Evolutionary conservation across 2,797 vertebrate genomes (phyloP), one percentile per base, ranked within the genome.

Genomic region (Epinephelus malabaricus): DNA sequence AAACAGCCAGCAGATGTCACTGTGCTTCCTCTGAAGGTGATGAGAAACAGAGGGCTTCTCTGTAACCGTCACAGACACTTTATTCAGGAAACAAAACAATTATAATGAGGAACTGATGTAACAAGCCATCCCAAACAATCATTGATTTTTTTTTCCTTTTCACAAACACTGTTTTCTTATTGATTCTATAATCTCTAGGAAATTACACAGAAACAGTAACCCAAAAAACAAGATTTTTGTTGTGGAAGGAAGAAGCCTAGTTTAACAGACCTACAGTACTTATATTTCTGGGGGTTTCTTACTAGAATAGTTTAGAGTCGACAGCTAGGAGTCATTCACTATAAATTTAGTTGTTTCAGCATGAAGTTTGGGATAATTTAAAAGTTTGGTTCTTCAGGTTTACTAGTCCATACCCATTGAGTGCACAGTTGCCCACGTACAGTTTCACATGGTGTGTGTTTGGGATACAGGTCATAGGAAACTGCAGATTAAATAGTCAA

Each of bases 1-100:
- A 38, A 68, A 17, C 7, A 49, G 13, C 88, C 93, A 91, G 78
- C 74, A 92, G 93, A 67, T 88, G 91, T 88, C 89, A 56, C 84
- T 93, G 78, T 88, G 79, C 1, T 51, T 78, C 86, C 50, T 85
- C 79, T 50, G 49, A 49, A 61, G 2, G 7, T 30, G 14, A 21
- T 3, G 5, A 50, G 3, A 64, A 13, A n/a, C 8, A 38, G 13
- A 30, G 0, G n/a, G 14, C 17, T 13, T 60, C 23, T 30, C 5
- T 19, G 47, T 3, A 11, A 34, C 19, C 8, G 8, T 23, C 3
- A 59, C 27, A 25, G 5, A n/a, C 4, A 5, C 18, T 65, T 60
- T 19, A n/a, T 69, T 49, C 5, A 50, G 30, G 3, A 54, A 53
- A 46, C 8, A 40, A 6, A 30, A 6, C 25, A 25, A 10, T 27